Evolutionary conservation across 2,797 vertebrate genomes (phyloP).

Genomic region (Muraenolepis orangiensis): DNA sequence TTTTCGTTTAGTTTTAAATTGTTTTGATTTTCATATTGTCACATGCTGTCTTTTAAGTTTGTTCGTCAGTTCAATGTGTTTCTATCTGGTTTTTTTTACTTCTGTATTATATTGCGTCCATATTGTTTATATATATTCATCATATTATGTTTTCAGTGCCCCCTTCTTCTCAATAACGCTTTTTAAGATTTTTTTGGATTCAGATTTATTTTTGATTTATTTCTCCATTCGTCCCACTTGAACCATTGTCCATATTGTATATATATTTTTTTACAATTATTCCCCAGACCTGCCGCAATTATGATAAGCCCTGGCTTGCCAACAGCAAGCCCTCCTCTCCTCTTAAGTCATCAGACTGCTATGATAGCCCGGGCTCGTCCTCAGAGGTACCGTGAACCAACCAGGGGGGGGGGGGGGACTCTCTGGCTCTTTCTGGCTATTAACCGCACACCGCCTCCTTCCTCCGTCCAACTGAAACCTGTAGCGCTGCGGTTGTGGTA

Average conservation of each 20-base stretch:
- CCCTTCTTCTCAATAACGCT: neutral
- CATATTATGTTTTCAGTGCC: neutral
- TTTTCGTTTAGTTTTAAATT: constrained; percentile 28
- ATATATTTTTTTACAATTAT: constrained; percentile 73
- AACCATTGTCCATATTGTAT: neutral
- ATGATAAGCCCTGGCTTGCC: constrained; percentile 99
- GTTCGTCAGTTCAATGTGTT: neutral
- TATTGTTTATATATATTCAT: too few species aligned
- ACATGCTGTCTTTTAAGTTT: neutral
- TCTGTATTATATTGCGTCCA: neutral
- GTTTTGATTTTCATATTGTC: constrained; percentile 30
- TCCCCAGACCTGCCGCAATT: constrained; percentile 98
- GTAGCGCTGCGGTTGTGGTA: neutral
- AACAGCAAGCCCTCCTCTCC: constrained; percentile 99
- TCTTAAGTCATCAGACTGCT: constrained; percentile 94
- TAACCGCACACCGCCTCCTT: constrained; percentile 44
- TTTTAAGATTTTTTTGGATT: neutral
- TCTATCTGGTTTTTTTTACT: neutral
- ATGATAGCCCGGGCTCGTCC: constrained; percentile 90
- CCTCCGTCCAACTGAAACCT: constrained; percentile 60
- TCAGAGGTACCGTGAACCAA: constrained; percentile 92
- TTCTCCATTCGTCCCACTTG: neutral
- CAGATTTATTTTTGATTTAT: constrained; percentile 54
- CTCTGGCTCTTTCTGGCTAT: neutral
- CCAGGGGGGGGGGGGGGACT: neutral